Percentiles rank a stretch among this genome's conserved stretches.
Conservation (phyloP, 1,140 invertebrate genomes). For the Stegodyphus mimosarum region DNA sequence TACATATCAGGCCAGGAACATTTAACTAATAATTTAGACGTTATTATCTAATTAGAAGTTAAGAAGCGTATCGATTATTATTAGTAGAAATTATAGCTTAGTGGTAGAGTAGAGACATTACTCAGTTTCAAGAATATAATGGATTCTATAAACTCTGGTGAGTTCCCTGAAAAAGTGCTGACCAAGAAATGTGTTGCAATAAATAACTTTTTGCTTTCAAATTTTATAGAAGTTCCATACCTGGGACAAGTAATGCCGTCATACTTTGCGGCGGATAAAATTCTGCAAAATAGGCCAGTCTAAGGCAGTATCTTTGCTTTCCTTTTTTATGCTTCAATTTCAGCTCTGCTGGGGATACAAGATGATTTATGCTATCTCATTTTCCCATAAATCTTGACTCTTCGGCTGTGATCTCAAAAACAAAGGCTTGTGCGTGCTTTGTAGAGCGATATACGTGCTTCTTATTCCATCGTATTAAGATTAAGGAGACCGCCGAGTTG, state of each 20-base stretch:
- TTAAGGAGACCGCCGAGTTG: neutral
- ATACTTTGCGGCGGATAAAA: slow-evolving; percentile 9
- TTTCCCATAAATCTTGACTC: slow-evolving; percentile 30
- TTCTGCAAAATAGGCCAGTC: slow-evolving; percentile 7
- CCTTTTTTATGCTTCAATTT: slow-evolving; percentile 15
- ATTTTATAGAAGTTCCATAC: neutral
- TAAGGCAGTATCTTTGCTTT: neutral
- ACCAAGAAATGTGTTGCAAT: neutral
- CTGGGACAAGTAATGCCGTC: neutral
- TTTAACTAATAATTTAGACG: too few relatives aligned
- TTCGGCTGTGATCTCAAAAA: slow-evolving; percentile 15
- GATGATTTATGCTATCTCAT: slow-evolving; percentile 38
- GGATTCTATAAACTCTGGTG: too few relatives aligned
- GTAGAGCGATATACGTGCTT: slow-evolving; percentile 10
- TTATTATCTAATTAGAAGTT: too few relatives aligned
- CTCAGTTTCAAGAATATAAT: too few relatives aligned
- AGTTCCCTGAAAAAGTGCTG: too few relatives aligned
- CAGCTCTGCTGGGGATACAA: slow-evolving; percentile 30
- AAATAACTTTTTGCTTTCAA: neutral
- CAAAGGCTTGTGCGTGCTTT: slow-evolving; percentile 17
- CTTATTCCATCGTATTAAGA: neutral
- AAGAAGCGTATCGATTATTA: too few relatives aligned
- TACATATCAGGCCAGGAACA: too few relatives aligned
- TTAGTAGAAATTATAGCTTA: too few relatives aligned
- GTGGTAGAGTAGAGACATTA: too few relatives aligned